Base-by-base conservation (phyloP, 2,888 invertebrate species). In the Mylabris sibirica region DNA sequence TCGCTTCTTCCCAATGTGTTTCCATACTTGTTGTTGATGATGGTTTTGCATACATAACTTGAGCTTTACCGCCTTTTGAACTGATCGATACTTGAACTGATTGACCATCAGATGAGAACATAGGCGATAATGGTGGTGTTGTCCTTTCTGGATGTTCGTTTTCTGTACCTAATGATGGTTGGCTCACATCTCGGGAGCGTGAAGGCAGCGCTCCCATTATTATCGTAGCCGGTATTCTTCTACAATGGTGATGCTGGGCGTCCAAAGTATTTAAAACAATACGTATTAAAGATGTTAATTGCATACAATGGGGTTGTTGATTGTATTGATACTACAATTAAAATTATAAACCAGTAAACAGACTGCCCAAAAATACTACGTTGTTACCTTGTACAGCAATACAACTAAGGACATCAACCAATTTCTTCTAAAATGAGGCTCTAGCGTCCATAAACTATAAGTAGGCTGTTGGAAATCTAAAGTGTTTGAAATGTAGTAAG, bases 361-460 rank as follows among this genome's bases (percentile, higher is more conserved):
- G 3, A 59, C 64, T 68, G 59, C 59, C 38, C 30, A 65, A 67
- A 26, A 68, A 59, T 44, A 44, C 17, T 17, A 8, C 4, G 41
- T 34, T 2, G 49, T 76, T 84, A 96, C 97, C 91, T 99, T 99
- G 82, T 99, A 99, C 0, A 99, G 88, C 65, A 99, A 91, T 14
- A 99, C 96, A 14, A 98, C 90, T 22, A 98, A 85, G 0, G 98
- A 91, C 89, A 95, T 93, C 17, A 99, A 90, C 99, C 99, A 99
- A 75, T 94, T 93, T 57, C 95, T 88, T 3, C 99, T 87, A 12
- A 93, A 91, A 81, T 96, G 94, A 0, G 96, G 91, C 82, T 97
- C 95, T 69, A 99, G 86, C 75, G 92, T 90, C 90, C 95, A 96
- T 61, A 99, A 87, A 14, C 97, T 95, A 84, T 96, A 97, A 2